Evolutionary conservation across 2,797 vertebrate genomes (phyloP), one percentile per base, ranked within the genome.

Genomic region (Muscicapa comitata): DNA sequence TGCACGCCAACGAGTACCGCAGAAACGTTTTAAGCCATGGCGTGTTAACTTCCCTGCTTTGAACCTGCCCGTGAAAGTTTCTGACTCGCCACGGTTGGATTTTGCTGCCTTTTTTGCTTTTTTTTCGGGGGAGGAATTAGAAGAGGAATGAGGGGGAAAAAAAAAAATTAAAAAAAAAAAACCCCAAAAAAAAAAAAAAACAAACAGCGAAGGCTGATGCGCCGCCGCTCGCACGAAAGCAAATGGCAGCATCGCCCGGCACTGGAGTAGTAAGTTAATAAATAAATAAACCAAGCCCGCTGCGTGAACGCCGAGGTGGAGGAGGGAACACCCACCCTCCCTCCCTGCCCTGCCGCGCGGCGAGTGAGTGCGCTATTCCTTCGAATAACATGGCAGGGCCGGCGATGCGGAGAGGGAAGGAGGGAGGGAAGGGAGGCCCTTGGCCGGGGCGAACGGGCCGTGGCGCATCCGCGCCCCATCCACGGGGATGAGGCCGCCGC

Each of bases 221-320:
- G 21, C 18, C 20, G 61, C 55, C 28, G 37, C 35, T 57, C 57
- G 90, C 93, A 77, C 89, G 94, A 92, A 97, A 92, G 91, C 96
- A 96, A 97, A 97, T 97, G 97, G 97, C 95, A 97, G 97, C 96
- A 94, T 82, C 90, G 33, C 75, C 77, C 90, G 92, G 92, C 96
- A 43, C 86, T 83, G 93, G 90, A 95, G 95, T 79, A 96, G 80
- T 71, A 94, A 96, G 94, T 96, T 95, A 88, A 76, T 73, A 71
- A 86, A 80, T 74, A 76, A 75, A 90, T 71, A 74, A 76, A 42
- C 62, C 29, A 76, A 80, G 42, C 51, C 91, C 94, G 94, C 70
- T 85, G 96, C 86, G 84, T 9, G 92, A 86, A 94, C 92, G 86
- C 79, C 67, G 51, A 85, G 78, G 91, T 87, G 57, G 57, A 55